Evolutionary conservation across 2,113 vertebrate species (phyloP), one percentile per base, ranked within the genome.

Genomic region (Naja naja): DNA sequence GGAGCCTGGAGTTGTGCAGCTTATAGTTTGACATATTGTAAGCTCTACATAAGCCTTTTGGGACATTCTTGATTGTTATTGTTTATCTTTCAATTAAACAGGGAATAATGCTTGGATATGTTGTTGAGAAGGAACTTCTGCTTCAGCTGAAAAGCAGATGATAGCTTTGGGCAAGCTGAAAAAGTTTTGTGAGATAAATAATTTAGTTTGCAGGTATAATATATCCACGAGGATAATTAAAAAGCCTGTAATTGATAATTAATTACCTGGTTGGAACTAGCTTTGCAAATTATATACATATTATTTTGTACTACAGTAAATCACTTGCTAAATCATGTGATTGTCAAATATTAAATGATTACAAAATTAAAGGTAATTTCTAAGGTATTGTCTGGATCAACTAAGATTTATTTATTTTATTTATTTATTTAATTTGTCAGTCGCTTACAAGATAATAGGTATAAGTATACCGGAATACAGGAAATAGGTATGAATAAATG

Each of bases 21-120:
- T 98, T 97, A 98, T 98, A 10, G 98, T 99, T 96, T 99, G 98
- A 94, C 95, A 98, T 97, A 99, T 98, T 97, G 97, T 98, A 96
- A 99, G 94, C 96, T 98, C 97, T 94, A 98, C 96, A 92, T 98
- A 98, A 97, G 97, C 97, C 97, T 97, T 98, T 97, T 98, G 98
- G 92, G 98, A 98, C 98, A 99, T 99, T 93, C 94, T 98, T 94
- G 56, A 64, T 5, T 96, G 87, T 94, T 96, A 85, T 89, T 91
- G 54, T 1, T 97, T 96, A 94, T 74, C 0, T 94, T 94, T 91
- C 95, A 94, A 96, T 94, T 93, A 94, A 95, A 95, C 94, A 92
- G 91, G 54, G 27, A 96, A 95, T 53, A 93, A 87, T 93, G 92
- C 89, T 54, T 91, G 49, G 39, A 1, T 91, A 87, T 89, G 52